Conservation (phyloP, 2,797 vertebrate species). For the Enteromius thamalakanensis region DNA sequence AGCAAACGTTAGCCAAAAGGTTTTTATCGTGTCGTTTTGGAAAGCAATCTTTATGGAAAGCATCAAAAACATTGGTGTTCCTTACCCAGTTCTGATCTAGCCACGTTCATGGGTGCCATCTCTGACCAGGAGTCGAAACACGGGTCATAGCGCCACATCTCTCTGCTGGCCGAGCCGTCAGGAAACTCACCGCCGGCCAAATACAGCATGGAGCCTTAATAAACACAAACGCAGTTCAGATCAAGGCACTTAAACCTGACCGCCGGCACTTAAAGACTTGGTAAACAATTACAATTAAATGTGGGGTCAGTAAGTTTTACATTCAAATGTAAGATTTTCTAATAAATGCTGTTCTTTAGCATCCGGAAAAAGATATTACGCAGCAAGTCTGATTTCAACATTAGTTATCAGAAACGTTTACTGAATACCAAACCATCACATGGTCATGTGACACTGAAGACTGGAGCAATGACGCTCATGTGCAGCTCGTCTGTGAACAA, state of each 20-base stretch:
- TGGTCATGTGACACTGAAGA: background rate
- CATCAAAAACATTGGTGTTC: too few species aligned
- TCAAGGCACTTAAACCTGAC: background rate
- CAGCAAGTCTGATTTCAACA: background rate
- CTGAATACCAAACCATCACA: background rate
- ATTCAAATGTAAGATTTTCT: too few species aligned
- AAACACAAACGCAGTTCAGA: background rate
- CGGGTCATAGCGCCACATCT: conserved; percentile 85
- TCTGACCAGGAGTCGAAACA: conserved; percentile 84
- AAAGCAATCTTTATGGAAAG: background rate
- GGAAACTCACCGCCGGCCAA: conserved; percentile 83
- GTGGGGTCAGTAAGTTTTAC: background rate
- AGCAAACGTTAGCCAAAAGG: background rate
- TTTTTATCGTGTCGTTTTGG: background rate
- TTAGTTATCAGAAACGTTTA: background rate
- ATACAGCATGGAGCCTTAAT: conserved; percentile 77
- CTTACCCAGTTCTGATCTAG: conserved; percentile 81
- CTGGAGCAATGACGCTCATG: background rate
- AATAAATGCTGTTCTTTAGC: background rate
- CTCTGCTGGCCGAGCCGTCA: conserved; percentile 82
- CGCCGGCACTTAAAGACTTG: background rate
- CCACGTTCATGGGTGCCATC: conserved; percentile 84
- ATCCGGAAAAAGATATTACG: background rate
- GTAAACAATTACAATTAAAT: too few species aligned
- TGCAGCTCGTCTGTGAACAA: too few species aligned